These are phyloP conservation scores for Clusia tigrina DNA, from an alignment of 2,888 invertebrate genomes.

Conservation along the genomic window DNA sequence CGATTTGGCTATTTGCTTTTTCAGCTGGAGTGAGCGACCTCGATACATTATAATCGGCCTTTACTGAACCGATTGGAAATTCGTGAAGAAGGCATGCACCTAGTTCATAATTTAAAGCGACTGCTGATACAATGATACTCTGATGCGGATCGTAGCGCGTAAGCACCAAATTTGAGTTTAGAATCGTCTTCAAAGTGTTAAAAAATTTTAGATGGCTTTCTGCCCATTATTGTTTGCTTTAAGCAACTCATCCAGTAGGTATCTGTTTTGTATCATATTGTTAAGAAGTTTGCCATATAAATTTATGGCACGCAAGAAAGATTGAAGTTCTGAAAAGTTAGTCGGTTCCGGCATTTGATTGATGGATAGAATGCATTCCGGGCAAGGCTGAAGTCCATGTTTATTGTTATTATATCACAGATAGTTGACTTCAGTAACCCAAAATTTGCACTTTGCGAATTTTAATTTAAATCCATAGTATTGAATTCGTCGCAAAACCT, in stretches of 20 bases:
- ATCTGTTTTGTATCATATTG: slow-evolving; percentile 21
- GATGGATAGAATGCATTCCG: slow-evolving; percentile 22
- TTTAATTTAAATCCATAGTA: slow-evolving; percentile 28
- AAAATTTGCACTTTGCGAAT: slow-evolving; percentile 31
- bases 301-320: slow-evolving; percentile 31
- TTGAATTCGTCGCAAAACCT: slow-evolving; percentile 20
- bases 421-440: slow-evolving; percentile 19
- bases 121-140: slow-evolving; percentile 27
- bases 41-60: slow-evolving; percentile 28
- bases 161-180: slow-evolving; percentile 23
- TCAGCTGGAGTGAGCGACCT: slow-evolving; percentile 28
- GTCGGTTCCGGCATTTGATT: slow-evolving; percentile 27
- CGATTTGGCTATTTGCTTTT: slow-evolving; percentile 32
- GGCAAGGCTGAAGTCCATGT: slow-evolving; percentile 23
- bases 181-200: slow-evolving; percentile 32
- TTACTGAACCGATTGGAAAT: slow-evolving; percentile 27
- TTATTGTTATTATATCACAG: slow-evolving; percentile 29
- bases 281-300: slow-evolving; percentile 31
- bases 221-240: slow-evolving; percentile 24
- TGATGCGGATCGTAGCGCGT: slow-evolving; percentile 29
- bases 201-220: slow-evolving; percentile 28
- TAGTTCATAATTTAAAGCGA: slow-evolving; percentile 26
- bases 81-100: slow-evolving; percentile 29
- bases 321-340: slow-evolving; percentile 25
- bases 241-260: slow-evolving; percentile 29